A percentile compares a stretch with the other conserved stretches of the same genome.
Evolutionary conservation across 2,888 invertebrate species (phyloP).

Genomic region (Agrenia bidenticulata): DNA sequence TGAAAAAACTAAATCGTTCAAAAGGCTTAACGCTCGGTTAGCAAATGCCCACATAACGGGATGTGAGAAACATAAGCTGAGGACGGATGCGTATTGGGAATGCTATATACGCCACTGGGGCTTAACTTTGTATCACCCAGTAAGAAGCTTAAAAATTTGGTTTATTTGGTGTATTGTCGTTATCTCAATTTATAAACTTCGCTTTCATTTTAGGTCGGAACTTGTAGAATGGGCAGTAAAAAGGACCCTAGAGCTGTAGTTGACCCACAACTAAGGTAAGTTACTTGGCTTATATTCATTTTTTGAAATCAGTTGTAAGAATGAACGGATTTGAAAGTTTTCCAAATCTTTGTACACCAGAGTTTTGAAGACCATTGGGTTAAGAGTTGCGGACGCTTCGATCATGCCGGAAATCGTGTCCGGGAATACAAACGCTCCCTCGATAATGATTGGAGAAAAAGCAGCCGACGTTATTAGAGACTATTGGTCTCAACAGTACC

Average conservation of each 20-base stretch:
- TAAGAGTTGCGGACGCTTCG: conserved; percentile 26
- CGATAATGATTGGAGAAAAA: conserved; percentile 38
- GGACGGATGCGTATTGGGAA: conserved; percentile 66
- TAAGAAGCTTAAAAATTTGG: not conserved
- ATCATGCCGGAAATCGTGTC: conserved; percentile 25
- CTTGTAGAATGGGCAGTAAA: conserved; percentile 65
- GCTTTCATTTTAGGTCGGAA: conserved; percentile 60
- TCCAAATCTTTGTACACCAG: not conserved
- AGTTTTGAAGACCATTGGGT: conserved; percentile 14
- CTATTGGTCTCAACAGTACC: conserved; percentile 42
- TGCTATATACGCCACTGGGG: conserved; percentile 65
- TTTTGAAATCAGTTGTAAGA: no score
- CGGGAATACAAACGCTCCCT: conserved; percentile 28
- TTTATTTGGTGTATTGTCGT: not conserved
- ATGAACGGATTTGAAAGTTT: not conserved
- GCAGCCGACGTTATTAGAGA: conserved; percentile 40
- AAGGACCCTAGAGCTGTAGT: conserved; percentile 48
- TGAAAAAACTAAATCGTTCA: conserved; percentile 47
- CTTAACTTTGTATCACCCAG: conserved; percentile 64
- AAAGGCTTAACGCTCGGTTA: conserved; percentile 36
- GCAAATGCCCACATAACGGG: conserved; percentile 32
- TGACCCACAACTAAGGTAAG: conserved; percentile 49
- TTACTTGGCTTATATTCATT: no score
- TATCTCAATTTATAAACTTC: no score
- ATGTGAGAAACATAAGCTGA: conserved; percentile 56